Evolutionary conservation across 2,888 invertebrate genomes (phyloP), one percentile per base, ranked within the genome.

Genomic region (Lepeophtheirus nordmannii): DNA sequence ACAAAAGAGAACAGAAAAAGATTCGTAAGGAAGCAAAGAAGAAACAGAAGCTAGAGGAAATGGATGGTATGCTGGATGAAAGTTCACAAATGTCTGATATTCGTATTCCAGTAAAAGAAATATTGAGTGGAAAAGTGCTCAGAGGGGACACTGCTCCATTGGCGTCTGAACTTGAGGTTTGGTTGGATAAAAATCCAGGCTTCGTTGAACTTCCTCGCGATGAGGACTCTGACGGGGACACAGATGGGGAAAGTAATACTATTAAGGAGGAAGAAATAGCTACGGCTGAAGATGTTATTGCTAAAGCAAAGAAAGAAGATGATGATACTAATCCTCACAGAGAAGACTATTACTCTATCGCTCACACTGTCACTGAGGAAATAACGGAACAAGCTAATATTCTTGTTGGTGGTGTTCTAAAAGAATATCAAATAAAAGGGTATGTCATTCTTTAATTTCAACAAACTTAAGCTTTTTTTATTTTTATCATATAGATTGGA

Each of bases 381-480:
- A 89, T 98, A 53, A 85, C 84, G 0, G 92, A 94, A 75, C 98
- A 98, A 79, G 85, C 97, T 60, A 82, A 84, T 68, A 90, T 96
- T 72, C 80, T 98, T 82, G 89, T 96, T 12, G 93, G 93, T 74
- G 97, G 97, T 66, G 82, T 83, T 69, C 80, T 98, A 30, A 98
- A 99, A 75, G 96, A 96, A 76, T 99, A 98, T 75, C 98, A 98
- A 79, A 83, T 91, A 70, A 89, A 88, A 80, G 82, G 83, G 53
- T 46, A 46, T 30, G 30, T 30, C 30, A 30, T 30, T 30, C 30
- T 5, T 30, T 30, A 5, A 30, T 30, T 30, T 7, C 30, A n/a
- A 30, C 30, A 30, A 5, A 5, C 7, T 30, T 2, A 5, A 30
- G 7, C 30, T 67, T 22, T 57, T 46, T 38, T 68, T 59, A 37